Percentiles rank a stretch among this genome's conserved stretches.
phyloP scores from a whole-genome alignment of 2,888 invertebrate species.

The Cordilura impudica region DNA sequence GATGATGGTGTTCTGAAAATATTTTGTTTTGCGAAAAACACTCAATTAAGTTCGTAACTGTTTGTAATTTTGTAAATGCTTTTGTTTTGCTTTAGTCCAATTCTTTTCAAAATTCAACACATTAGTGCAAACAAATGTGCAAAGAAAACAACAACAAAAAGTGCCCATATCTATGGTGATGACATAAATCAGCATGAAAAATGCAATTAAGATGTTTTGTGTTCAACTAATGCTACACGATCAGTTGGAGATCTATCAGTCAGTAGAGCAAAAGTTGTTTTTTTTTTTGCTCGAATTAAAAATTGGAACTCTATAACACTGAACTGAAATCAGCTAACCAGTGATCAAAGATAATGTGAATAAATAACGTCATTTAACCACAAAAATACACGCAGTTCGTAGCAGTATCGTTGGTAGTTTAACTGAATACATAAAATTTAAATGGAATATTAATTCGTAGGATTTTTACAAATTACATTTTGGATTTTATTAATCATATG shows the following conservation, averaged over 20 bases:
- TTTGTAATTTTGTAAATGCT: constrained; percentile 42
- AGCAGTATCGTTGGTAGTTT: not conserved
- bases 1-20: too few relatives aligned
- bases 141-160: constrained; percentile 9
- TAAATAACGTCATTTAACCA: constrained; percentile 53
- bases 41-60: constrained; percentile 4
- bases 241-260: constrained; percentile 32
- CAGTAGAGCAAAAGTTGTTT: constrained; percentile 1
- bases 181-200: constrained; percentile 65
- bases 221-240: constrained; percentile 46
- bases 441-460: constrained; percentile 56
- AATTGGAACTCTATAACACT: constrained; percentile 44
- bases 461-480: constrained; percentile 40
- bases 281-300: constrained; percentile 47
- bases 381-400: constrained; percentile 13
- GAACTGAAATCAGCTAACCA: constrained; percentile 23
- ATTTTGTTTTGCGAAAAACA: too few relatives aligned
- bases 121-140: constrained; percentile 10
- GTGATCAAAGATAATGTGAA: constrained; percentile 60
- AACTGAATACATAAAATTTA: constrained; percentile 27
- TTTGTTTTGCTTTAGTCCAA: constrained; percentile 48
- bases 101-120: constrained; percentile 46
- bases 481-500: constrained; percentile 45
- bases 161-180: constrained; percentile 57
- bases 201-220: constrained; percentile 62